These are phyloP conservation scores for Hyphantria cunea DNA, from an alignment of 1,140 invertebrate genomes.

Conservation along the genomic window DNA sequence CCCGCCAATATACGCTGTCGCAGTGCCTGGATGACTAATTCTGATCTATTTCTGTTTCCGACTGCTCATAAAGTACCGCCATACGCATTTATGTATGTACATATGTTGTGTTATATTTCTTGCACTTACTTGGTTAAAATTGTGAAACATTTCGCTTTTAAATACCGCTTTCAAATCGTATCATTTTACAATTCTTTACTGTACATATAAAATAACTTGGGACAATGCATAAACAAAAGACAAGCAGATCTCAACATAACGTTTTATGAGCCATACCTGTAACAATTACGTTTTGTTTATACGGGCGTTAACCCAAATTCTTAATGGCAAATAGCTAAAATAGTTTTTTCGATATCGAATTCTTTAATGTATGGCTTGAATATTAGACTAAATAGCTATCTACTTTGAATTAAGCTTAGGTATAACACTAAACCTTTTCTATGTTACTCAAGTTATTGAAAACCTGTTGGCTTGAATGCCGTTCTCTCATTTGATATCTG, in stretches of 20 bases:
- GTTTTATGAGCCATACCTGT: too few relatives aligned
- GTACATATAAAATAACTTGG: too few relatives aligned
- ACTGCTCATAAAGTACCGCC: constrained; percentile 25
- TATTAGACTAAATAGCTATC: too few relatives aligned
- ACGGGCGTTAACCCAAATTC: too few relatives aligned
- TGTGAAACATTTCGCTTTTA: neutral
- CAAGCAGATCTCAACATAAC: too few relatives aligned
- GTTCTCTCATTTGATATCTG: constrained; percentile 18
- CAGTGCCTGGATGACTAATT: constrained; percentile 37
- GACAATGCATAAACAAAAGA: too few relatives aligned
- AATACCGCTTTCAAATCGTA: neutral
- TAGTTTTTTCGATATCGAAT: too few relatives aligned
- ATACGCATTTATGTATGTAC: constrained; percentile 1
- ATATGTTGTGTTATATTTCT: constrained; percentile 16
- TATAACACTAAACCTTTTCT: neutral
- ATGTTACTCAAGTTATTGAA: constrained; percentile 3
- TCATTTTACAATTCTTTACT: neutral
- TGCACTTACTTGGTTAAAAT: constrained; percentile 12
- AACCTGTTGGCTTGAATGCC: constrained; percentile 26
- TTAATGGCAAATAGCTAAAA: too few relatives aligned
- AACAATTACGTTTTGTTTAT: too few relatives aligned
- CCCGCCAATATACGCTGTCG: constrained; percentile 2
- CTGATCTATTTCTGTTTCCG: constrained; percentile 40
- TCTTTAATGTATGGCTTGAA: too few relatives aligned
- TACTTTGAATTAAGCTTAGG: neutral